phyloP scores from a whole-genome alignment of 2,888 invertebrate species.

The Phyllotreta cruciferae region DNA sequence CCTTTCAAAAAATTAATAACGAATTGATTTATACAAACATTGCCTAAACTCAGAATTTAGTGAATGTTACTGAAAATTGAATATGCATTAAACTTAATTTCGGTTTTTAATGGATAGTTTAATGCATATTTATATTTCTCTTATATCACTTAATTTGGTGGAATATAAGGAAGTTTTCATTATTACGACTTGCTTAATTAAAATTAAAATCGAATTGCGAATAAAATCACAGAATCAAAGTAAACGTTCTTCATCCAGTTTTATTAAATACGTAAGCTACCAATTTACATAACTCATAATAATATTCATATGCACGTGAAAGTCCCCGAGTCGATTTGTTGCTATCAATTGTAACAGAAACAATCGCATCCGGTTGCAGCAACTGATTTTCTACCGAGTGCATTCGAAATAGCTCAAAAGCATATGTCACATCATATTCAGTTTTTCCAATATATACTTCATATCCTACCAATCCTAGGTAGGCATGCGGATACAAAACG shows the following conservation, averaged over 20 bases:
- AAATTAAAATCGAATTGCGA: no score
- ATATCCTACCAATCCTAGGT: constrained; percentile 8
- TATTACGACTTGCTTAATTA: no score
- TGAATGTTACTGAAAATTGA: no score
- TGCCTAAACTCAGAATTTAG: no score
- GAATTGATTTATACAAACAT: no score
- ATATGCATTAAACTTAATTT: no score
- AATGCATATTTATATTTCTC: constrained; percentile 5
- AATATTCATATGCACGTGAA: constrained; percentile 25
- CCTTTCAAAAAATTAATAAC: no score
- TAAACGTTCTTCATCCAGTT: constrained; percentile 10
- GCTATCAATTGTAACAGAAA: constrained; percentile 29
- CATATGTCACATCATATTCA: constrained; percentile 15
- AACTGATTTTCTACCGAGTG: constrained; percentile 26
- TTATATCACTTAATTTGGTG: constrained; percentile 1
- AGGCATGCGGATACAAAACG: constrained; percentile 24
- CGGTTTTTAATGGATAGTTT: background rate
- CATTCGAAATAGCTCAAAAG: constrained; percentile 12
- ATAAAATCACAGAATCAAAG: no score
- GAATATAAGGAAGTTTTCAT: no score
- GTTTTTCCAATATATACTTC: constrained; percentile 15
- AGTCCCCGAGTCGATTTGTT: constrained; percentile 26
- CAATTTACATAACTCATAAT: constrained; percentile 16
- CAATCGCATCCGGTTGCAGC: constrained; percentile 27
- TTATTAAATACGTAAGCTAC: constrained; percentile 3